Percentiles rank a stretch among this genome's conserved stretches.
phyloP scores from a whole-genome alignment of 2,113 vertebrate species.

The Dendropsophus ebraccatus region DNA sequence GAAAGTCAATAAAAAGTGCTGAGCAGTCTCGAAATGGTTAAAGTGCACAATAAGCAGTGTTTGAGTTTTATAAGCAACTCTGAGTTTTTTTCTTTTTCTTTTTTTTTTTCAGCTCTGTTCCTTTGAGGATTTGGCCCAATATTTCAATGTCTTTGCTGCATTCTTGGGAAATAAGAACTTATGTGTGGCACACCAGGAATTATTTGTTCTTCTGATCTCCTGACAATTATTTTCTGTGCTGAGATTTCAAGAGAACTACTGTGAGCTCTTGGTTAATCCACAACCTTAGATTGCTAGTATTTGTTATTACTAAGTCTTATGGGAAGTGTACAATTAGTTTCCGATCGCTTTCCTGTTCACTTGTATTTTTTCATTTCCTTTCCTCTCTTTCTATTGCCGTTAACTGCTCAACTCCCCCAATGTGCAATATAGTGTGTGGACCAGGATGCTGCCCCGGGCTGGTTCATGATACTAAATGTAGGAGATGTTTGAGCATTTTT shows the following conservation, averaged over 20 bases:
- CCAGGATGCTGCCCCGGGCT: background rate
- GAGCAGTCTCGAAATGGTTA: no score
- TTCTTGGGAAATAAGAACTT: conserved; percentile 33
- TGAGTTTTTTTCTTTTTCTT: no score
- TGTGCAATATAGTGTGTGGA: background rate
- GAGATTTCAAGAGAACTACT: conserved; percentile 9
- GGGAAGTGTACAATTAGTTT: background rate
- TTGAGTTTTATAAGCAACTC: no score
- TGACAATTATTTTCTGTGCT: conserved; percentile 26
- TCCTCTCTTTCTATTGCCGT: background rate
- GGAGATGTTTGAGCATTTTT: background rate
- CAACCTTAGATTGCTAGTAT: background rate
- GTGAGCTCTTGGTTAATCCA: background rate
- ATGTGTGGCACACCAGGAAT: conserved; percentile 2
- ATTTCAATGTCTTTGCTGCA: conserved; percentile 19
- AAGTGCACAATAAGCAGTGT: background rate
- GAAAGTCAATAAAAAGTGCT: no score
- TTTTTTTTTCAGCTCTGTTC: background rate
- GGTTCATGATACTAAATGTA: background rate
- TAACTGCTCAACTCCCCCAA: background rate
- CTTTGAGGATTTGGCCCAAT: conserved; percentile 19
- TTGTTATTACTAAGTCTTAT: background rate
- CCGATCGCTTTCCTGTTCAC: background rate
- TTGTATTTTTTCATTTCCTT: background rate
- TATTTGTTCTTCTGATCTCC: conserved; percentile 23